Evolutionary conservation across 2,113 vertebrate genomes (phyloP).

Genomic region (Puma concolor): DNA sequence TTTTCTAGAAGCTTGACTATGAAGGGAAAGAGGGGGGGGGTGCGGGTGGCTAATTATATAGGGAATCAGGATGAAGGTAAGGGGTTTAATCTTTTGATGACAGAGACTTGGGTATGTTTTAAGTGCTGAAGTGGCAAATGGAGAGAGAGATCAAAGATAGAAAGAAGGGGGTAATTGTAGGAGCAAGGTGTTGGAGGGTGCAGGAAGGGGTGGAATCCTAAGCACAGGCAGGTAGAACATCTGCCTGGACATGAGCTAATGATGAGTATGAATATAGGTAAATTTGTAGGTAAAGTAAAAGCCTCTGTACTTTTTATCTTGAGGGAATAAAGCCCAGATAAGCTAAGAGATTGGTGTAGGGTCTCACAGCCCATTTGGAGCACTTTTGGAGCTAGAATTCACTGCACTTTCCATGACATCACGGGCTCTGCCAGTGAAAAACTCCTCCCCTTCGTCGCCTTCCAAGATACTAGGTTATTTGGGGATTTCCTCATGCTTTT

Average conservation of each 20-base stretch:
- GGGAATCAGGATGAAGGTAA: not conserved
- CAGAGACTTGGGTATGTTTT: not conserved
- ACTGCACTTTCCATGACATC: not conserved
- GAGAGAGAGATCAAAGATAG: not conserved
- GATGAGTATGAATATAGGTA: not conserved
- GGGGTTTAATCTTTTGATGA: not conserved
- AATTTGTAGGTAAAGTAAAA: not conserved
- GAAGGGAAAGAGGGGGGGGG: not conserved
- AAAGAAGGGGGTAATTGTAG: not conserved
- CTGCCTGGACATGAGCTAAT: not conserved
- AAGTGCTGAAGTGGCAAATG: not conserved
- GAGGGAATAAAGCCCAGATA: not conserved
- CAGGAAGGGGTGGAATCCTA: not conserved
- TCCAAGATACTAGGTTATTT: not conserved
- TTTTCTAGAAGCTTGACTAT: not conserved
- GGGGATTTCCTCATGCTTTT: not conserved
- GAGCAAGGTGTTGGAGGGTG: not conserved
- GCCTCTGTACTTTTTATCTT: not conserved
- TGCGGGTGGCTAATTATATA: not conserved
- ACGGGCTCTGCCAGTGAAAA: not conserved
- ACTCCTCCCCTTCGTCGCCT: not conserved
- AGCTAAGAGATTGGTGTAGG: not conserved
- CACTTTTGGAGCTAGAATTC: not conserved
- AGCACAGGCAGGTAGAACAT: not conserved
- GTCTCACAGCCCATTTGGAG: not conserved